Evolutionary conservation across 2,113 vertebrate species (phyloP).

Genomic region (Noctilio leporinus): DNA sequence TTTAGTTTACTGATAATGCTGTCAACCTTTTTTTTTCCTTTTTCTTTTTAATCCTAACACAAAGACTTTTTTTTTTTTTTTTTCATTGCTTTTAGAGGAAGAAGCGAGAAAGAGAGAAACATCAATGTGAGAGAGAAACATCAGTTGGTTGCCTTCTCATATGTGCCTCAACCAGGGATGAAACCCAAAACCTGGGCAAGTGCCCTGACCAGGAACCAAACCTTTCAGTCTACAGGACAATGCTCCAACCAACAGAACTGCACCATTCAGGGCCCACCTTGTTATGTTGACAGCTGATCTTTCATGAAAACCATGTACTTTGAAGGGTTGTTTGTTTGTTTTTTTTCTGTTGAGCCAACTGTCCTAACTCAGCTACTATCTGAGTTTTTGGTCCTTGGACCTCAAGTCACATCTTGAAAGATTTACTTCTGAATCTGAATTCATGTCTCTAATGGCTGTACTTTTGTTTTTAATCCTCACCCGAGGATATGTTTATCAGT

Average conservation of each 20-base stretch:
- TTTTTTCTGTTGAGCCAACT: conserved; percentile 90
- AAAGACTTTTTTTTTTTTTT: too few species aligned
- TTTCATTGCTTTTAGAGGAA: too few species aligned
- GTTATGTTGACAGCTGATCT: conserved; percentile 85
- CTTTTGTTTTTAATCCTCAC: background rate
- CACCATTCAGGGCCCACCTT: conserved; percentile 44
- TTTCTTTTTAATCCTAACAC: too few species aligned
- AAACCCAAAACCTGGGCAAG: too few species aligned
- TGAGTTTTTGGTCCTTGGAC: conserved; percentile 77
- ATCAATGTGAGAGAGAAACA: too few species aligned
- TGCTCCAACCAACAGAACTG: too few species aligned
- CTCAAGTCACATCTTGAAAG: conserved; percentile 81
- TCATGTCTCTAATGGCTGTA: conserved; percentile 39
- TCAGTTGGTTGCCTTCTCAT: too few species aligned
- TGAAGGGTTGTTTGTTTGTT: conserved; percentile 92
- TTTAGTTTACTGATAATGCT: conserved; percentile 73
- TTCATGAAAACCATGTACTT: conserved; percentile 90
- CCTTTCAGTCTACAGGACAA: too few species aligned
- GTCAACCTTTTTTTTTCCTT: conserved; percentile 76
- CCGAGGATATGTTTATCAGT: too few species aligned
- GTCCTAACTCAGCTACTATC: conserved; percentile 84
- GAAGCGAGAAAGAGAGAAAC: too few species aligned
- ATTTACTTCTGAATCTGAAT: conserved; percentile 72
- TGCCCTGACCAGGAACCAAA: too few species aligned
- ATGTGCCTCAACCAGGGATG: too few species aligned